These are phyloP conservation scores for Chlorodrepanis virens DNA, from an alignment of 2,113 vertebrate genomes.

Conservation along the genomic window DNA sequence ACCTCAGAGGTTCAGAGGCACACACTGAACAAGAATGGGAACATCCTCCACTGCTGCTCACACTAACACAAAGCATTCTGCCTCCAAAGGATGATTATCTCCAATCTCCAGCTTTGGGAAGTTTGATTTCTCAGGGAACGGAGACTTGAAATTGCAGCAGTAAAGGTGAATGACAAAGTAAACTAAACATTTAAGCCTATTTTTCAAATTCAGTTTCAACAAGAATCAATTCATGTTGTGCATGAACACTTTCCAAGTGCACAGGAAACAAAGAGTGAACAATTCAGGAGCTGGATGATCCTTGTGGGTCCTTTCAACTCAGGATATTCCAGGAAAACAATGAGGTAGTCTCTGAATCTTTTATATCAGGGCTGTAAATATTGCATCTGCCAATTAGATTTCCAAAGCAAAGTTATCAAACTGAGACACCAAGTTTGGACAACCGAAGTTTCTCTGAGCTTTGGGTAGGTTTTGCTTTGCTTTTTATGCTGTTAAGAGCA, in stretches of 20 bases:
- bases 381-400: not conserved
- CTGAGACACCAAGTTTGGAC: not conserved
- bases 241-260: not conserved
- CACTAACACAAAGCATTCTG: not conserved
- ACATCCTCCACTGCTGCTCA: not conserved
- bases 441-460: not conserved
- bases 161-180: not conserved
- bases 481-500: not conserved
- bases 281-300: not conserved
- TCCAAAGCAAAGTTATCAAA: not conserved
- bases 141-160: not conserved
- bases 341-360: not conserved
- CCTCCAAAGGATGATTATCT: not conserved
- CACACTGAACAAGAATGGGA: not conserved
- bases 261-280: not conserved
- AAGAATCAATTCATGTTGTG: not conserved
- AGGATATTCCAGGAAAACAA: not conserved
- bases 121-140: not conserved
- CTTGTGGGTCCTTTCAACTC: not conserved
- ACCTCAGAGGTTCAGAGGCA: not conserved
- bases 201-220: not conserved
- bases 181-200: not conserved
- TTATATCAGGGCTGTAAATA: not conserved
- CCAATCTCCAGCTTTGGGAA: not conserved
- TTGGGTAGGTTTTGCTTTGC: not conserved